Percentiles rank a stretch among this genome's conserved stretches.
phyloP scores from a whole-genome alignment of 2,113 vertebrate genomes.

The Hemibates koningsi region DNA sequence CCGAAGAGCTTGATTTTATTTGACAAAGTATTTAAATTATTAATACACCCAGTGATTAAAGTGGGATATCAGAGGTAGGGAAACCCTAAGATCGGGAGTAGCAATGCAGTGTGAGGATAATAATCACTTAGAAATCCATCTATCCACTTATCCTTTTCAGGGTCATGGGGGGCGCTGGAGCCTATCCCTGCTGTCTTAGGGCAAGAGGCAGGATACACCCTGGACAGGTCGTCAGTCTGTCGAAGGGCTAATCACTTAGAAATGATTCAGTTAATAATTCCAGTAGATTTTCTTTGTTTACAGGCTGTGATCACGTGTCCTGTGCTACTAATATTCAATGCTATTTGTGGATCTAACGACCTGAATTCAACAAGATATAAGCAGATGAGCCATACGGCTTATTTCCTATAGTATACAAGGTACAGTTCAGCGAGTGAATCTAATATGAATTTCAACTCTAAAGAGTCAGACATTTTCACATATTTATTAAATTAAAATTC shows the following conservation, averaged over 20 bases:
- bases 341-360: not conserved
- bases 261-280: not conserved
- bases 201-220: not conserved
- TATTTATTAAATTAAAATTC: not conserved
- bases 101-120: not conserved
- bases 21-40: not conserved
- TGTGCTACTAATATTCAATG: not conserved
- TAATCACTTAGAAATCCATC: not conserved
- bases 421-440: not conserved
- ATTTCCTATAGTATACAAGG: not conserved
- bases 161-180: not conserved
- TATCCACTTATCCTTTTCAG: not conserved
- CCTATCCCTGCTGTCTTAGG: not conserved
- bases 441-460: not conserved
- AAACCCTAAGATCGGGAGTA: not conserved
- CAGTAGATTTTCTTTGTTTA: not conserved
- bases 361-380: not conserved
- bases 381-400: not conserved
- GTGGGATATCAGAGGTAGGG: not conserved
- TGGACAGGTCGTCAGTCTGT: not conserved
- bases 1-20: not conserved
- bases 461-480: not conserved
- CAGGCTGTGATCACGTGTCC: not conserved
- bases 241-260: not conserved
- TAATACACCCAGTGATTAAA: not conserved